phyloP scores from a whole-genome alignment of 23 tunicate species.

The Ciona savignyi region DNA sequence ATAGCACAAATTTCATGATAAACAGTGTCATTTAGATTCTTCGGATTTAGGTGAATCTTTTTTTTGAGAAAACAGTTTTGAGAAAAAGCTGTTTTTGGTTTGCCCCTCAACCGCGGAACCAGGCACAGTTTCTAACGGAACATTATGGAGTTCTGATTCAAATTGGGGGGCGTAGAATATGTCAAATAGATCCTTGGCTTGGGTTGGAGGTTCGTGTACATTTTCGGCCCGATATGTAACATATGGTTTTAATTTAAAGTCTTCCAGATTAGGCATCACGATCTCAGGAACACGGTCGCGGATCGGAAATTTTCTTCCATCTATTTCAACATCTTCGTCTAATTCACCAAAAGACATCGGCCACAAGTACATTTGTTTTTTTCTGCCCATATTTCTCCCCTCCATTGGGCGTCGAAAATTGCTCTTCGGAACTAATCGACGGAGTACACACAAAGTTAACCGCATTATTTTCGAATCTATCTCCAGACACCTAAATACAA shows the following conservation, averaged over 20 bases:
- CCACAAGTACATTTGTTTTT: slow-evolving; percentile 46
- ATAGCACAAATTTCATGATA: no score
- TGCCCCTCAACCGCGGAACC: not conserved
- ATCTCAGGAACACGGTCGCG: slow-evolving; percentile 60
- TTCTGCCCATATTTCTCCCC: slow-evolving; percentile 46
- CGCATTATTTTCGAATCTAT: no score
- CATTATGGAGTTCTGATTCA: slow-evolving; percentile 41
- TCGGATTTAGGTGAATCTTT: no score
- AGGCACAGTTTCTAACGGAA: slow-evolving; percentile 31
- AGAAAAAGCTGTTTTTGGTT: not conserved
- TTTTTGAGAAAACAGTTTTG: no score
- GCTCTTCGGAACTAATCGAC: slow-evolving; percentile 34
- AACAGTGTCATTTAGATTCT: no score
- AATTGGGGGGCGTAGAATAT: slow-evolving; percentile 66
- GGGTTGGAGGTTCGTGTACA: slow-evolving; percentile 41
- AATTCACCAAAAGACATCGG: slow-evolving; percentile 55
- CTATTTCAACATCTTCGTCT: slow-evolving; percentile 49
- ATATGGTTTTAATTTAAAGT: slow-evolving; percentile 58
- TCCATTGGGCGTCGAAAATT: slow-evolving; percentile 75
- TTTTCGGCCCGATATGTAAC: slow-evolving; percentile 59
- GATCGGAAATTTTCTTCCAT: slow-evolving; percentile 58
- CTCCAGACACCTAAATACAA: no score
- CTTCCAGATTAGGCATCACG: slow-evolving; percentile 69
- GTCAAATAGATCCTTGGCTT: slow-evolving; percentile 63
- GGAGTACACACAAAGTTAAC: slow-evolving; percentile 7